These are phyloP conservation scores for Diaprepes abbreviatus DNA, from an alignment of 2,888 invertebrate species.

Conservation along the genomic window DNA sequence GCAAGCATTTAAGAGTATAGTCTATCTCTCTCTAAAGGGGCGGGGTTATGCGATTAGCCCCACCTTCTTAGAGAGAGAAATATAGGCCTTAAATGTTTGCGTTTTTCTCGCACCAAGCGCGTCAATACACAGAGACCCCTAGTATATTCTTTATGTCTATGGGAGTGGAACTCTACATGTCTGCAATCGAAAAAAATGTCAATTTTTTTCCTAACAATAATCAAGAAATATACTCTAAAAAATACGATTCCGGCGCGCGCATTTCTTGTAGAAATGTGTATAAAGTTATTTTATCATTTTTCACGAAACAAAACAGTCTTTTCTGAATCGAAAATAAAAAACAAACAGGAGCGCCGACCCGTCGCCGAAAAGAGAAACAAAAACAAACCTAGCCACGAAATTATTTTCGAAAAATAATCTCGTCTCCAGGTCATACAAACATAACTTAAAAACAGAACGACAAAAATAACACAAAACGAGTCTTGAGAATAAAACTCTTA, in stretches of 20 bases:
- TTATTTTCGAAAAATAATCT: constrained; percentile 7
- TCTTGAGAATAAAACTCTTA: constrained; percentile 26
- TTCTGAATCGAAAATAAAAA: constrained; percentile 31
- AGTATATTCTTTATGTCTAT: no score
- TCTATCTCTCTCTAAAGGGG: no score
- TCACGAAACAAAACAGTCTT: constrained; percentile 43
- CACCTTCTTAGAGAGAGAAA: no score
- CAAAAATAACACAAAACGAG: constrained; percentile 24
- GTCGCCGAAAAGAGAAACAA: constrained; percentile 17
- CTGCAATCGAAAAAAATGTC: constrained; percentile 15
- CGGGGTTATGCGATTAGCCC: no score
- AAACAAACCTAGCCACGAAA: constrained; percentile 18
- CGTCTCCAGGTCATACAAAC: constrained; percentile 8
- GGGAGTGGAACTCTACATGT: no score
- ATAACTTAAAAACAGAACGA: constrained; percentile 25
- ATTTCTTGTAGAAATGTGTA: constrained; percentile 41
- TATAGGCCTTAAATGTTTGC: no score
- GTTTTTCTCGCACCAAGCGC: no score
- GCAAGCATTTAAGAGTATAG: no score
- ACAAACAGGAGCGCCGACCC: constrained; percentile 10
- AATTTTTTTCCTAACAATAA: constrained; percentile 39
- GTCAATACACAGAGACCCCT: no score
- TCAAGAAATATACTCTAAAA: constrained; percentile 45
- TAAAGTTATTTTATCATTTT: constrained; percentile 30
- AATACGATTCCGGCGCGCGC: constrained; percentile 26